Evolutionary conservation across 2,888 invertebrate genomes (phyloP).

Genomic region (Andrena trimmerana): DNA sequence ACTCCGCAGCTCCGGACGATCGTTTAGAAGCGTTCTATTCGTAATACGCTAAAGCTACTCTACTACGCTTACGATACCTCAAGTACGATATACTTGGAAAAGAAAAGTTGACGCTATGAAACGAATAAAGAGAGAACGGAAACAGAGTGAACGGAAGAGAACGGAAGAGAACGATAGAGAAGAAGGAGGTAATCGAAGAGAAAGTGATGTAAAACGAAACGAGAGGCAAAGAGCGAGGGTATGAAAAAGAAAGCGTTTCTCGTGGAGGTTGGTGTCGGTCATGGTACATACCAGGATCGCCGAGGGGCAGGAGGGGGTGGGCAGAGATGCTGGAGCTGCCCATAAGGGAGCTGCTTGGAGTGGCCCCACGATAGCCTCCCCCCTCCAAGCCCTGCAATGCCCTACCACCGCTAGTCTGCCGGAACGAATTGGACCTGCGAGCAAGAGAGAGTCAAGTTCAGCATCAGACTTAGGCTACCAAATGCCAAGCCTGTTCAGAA

Average conservation of each 20-base stretch:
- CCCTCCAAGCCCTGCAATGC: conserved; percentile 88
- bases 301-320: conserved; percentile 97
- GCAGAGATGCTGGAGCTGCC: conserved; percentile 96
- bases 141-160: conserved; percentile 13
- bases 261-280: conserved; percentile 81
- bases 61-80: conserved; percentile 69
- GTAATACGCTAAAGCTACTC: conserved; percentile 68
- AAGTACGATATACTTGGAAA: conserved; percentile 62
- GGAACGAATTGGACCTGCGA: conserved; percentile 97
- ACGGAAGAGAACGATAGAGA: not conserved
- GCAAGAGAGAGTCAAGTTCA: conserved; percentile 86
- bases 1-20: conserved; percentile 3
- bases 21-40: conserved; percentile 63
- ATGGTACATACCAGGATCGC: conserved; percentile 86
- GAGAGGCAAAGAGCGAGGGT: conserved; percentile 32
- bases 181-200: not conserved
- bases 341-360: conserved; percentile 87
- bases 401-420: conserved; percentile 89
- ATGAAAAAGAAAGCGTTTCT: conserved; percentile 69
- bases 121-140: conserved; percentile 20
- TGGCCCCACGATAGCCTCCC: conserved; percentile 88
- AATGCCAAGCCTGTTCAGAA: conserved; percentile 79
- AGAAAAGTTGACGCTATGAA: conserved; percentile 46
- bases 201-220: not conserved
- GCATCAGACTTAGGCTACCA: conserved; percentile 84